phyloP scores from a whole-genome alignment of 2,888 invertebrate species.

The Patella depressa region DNA sequence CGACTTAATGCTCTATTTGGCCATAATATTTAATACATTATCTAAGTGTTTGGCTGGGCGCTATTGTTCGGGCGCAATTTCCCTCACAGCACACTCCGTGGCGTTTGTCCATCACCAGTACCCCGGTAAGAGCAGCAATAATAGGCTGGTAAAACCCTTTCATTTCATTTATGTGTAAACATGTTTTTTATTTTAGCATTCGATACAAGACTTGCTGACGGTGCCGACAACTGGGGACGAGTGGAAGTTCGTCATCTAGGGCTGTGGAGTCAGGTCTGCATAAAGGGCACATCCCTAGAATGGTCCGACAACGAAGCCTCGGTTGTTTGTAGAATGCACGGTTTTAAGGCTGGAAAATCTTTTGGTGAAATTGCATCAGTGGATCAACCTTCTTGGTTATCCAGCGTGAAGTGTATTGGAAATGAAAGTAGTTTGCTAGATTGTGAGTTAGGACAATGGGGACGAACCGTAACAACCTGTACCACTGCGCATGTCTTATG shows the following conservation, averaged over 20 bases:
- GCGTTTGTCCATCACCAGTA: neutral
- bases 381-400: conserved; percentile 58
- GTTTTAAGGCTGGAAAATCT: conserved; percentile 49
- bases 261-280: conserved; percentile 51
- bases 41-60: too few relatives aligned
- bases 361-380: conserved; percentile 40
- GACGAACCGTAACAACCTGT: conserved; percentile 38
- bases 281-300: conserved; percentile 27
- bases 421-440: conserved; percentile 48
- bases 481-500: conserved; percentile 49
- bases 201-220: conserved; percentile 32
- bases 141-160: neutral
- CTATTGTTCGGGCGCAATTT: too few relatives aligned
- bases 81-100: too few relatives aligned
- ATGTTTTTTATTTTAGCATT: conserved; percentile 33
- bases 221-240: conserved; percentile 29
- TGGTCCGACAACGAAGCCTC: conserved; percentile 42
- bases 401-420: conserved; percentile 72
- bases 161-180: neutral
- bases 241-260: conserved; percentile 39
- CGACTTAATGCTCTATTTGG: too few relatives aligned
- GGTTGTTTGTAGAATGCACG: conserved; percentile 44
- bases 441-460: conserved; percentile 45
- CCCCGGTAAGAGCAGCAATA: neutral
- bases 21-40: too few relatives aligned